phyloP scores from a whole-genome alignment of 1,140 invertebrate genomes.

The Nylanderia fulva region DNA sequence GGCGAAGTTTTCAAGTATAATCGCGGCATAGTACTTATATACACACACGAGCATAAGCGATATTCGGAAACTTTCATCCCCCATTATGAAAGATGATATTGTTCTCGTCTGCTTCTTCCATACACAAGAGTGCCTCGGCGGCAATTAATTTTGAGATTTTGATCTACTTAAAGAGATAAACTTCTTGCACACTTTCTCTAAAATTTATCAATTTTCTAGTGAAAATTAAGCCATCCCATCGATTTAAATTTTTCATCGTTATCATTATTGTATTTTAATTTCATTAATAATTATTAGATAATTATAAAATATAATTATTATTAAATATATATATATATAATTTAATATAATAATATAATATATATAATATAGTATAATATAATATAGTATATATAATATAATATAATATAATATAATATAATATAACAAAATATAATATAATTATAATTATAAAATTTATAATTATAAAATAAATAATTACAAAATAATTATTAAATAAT shows the following conservation, averaged over 20 bases:
- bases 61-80: constrained; percentile 34
- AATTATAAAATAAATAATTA: too few relatives aligned
- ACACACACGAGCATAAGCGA: constrained; percentile 11
- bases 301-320: too few relatives aligned
- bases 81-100: constrained; percentile 28
- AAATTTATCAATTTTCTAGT: constrained; percentile 29
- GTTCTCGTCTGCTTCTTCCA: constrained; percentile 35
- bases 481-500: too few relatives aligned
- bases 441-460: too few relatives aligned
- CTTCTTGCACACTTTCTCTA: neutral
- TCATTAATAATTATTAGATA: too few relatives aligned
- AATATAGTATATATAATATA: too few relatives aligned
- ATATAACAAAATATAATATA: too few relatives aligned
- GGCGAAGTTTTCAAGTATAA: constrained; percentile 50
- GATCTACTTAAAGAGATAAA: constrained; percentile 33
- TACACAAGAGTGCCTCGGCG: neutral
- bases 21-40: constrained; percentile 18
- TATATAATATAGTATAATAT: too few relatives aligned
- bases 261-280: neutral
- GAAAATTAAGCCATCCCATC: neutral
- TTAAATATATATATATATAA: too few relatives aligned
- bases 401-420: too few relatives aligned
- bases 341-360: too few relatives aligned
- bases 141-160: constrained; percentile 35
- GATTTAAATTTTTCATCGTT: neutral